Conservation (phyloP, 2,113 vertebrate genomes). For the Xenopus borealis region DNA sequence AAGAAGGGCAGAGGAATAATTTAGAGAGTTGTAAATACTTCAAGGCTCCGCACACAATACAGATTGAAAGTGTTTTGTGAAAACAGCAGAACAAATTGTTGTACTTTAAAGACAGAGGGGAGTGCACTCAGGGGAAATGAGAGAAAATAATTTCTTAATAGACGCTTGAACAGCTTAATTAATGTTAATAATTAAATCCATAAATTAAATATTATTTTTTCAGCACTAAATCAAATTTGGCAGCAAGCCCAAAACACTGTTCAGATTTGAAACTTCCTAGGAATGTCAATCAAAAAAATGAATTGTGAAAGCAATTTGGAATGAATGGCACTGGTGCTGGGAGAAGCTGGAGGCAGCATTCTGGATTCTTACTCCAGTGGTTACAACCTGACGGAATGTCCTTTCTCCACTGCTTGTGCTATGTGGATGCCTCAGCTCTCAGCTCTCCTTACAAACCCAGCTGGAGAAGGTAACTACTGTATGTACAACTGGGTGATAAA, state of each 20-base stretch:
- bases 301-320: not conserved
- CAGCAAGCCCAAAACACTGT: slow-evolving; percentile 22
- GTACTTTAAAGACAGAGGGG: slow-evolving; percentile 36
- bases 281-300: slow-evolving; percentile 10
- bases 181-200: slow-evolving; percentile 45
- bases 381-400: no score
- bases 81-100: slow-evolving; percentile 27
- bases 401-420: no score
- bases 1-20: slow-evolving; percentile 10
- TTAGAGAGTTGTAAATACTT: slow-evolving; percentile 23
- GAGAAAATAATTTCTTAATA: slow-evolving; percentile 39
- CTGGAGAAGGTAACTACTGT: no score
- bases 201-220: slow-evolving; percentile 45
- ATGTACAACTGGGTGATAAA: no score
- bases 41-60: slow-evolving; percentile 24
- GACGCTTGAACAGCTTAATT: slow-evolving; percentile 40
- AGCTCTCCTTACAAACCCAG: no score
- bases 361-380: no score
- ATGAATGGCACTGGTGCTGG: not conserved
- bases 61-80: slow-evolving; percentile 15
- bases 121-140: slow-evolving; percentile 28
- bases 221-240: slow-evolving; percentile 42
- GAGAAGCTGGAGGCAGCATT: no score
- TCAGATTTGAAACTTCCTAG: slow-evolving; percentile 25
- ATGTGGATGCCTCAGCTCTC: no score